Evolutionary conservation across 2,888 invertebrate species (phyloP).

Genomic region (Lasioglossum figueresi): DNA sequence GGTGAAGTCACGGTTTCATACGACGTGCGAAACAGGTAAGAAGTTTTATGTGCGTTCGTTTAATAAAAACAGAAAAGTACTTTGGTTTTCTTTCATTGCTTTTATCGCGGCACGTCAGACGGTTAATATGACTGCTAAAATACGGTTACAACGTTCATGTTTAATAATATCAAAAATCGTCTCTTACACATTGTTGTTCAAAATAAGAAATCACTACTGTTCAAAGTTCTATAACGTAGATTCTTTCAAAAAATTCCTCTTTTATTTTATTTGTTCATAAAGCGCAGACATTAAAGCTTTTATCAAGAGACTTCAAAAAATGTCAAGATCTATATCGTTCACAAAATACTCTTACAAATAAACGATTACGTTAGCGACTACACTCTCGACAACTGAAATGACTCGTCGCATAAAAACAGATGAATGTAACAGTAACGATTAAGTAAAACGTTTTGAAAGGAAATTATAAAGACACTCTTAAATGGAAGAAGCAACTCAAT

Average conservation of each 20-base stretch:
- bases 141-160: not conserved
- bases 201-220: not conserved
- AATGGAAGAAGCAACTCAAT: not conserved
- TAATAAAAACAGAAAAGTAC: not conserved
- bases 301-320: not conserved
- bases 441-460: not conserved
- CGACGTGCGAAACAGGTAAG: not conserved
- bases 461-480: not conserved
- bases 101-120: not conserved
- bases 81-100: not conserved
- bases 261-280: not conserved
- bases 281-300: not conserved
- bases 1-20: not conserved
- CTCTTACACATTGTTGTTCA: not conserved
- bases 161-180: not conserved
- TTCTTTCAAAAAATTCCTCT: not conserved
- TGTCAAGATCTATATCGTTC: too few species aligned
- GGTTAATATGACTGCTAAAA: not conserved
- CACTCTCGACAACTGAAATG: not conserved
- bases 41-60: not conserved
- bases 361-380: not conserved
- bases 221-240: not conserved
- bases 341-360: not conserved
- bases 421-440: not conserved
- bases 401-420: not conserved